Evolutionary conservation across 2,888 invertebrate species (phyloP), one percentile per base, ranked within the genome.

Genomic region (Phorcus lineatus): DNA sequence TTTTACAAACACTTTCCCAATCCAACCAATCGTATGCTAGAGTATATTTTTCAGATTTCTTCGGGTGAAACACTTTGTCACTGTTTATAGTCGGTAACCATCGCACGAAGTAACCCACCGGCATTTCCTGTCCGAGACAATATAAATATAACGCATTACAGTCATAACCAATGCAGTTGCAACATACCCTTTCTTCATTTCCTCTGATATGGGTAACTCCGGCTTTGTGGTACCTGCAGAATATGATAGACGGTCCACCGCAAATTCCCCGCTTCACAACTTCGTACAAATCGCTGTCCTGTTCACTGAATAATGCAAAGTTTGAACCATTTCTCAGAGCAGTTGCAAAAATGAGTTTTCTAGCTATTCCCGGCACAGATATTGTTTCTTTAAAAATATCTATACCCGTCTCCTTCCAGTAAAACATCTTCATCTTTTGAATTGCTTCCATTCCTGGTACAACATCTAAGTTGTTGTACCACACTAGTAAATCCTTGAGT

Each of bases 381-480:
- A 57, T 57, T 9, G 57, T 24, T 24, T 57, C 57, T 57, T 57
- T 57, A 24, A 57, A 57, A 13, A 57, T 57, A 24, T 57, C 57
- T 24, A 57, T 24, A 11, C 24, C 24, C 11, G 24, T 22, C 13
- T 57, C 57, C n/a, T 57, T 57, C 74, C 74, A 36, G 19, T 74
- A 74, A 74, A 74, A 74, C 40, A 4, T 40, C n/a, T 74, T 74
- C 16, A 74, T 31, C 22, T 40, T 31, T 52, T 31, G 22, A 22
- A 74, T 74, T 16, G 74, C 74, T 40, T 74, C 74, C 40, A 74
- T 40, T 17, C 36, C 74, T 17, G 74, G 74, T 74, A 36, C 36
- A 6, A 74, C 74, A 17, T 74, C 74, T 16, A 74, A 22, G 19
- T 74, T 74, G 52, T 74, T 74, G 47, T 74, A 74, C 74, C 74